These are phyloP conservation scores for Oxyura jamaicensis DNA, from an alignment of 2,113 vertebrate species.

Conservation along the genomic window DNA sequence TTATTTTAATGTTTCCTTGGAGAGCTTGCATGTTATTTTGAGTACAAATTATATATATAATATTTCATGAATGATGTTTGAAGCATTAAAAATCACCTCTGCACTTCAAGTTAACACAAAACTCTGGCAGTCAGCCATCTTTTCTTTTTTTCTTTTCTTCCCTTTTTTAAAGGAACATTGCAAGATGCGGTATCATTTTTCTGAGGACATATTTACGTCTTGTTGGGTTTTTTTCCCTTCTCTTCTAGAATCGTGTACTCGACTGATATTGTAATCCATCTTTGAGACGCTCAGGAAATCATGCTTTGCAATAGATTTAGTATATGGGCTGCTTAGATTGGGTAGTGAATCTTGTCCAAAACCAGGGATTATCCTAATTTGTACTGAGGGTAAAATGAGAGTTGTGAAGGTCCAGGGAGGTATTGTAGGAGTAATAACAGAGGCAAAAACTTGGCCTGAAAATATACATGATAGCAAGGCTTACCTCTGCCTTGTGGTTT, in stretches of 20 bases:
- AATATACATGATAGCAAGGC: neutral
- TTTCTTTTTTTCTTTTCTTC: neutral
- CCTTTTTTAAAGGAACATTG: conserved; percentile 31
- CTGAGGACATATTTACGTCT: neutral
- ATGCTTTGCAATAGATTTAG: neutral
- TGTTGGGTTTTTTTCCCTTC: neutral
- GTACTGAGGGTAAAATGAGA: conserved; percentile 31
- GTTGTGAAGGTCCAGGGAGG: neutral
- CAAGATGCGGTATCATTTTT: conserved; percentile 59
- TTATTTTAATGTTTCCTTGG: conserved; percentile 84
- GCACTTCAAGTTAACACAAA: conserved; percentile 76
- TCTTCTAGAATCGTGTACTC: conserved; percentile 33
- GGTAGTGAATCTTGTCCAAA: conserved; percentile 26
- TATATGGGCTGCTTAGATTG: conserved; percentile 13
- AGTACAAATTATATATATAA: conserved; percentile 82
- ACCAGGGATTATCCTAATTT: conserved; percentile 47
- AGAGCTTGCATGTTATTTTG: conserved; percentile 77
- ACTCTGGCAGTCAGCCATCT: conserved; percentile 75
- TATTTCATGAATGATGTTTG: conserved; percentile 80
- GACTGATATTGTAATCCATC: conserved; percentile 4
- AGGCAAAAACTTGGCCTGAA: neutral
- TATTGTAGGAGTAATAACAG: neutral
- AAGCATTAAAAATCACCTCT: conserved; percentile 81
- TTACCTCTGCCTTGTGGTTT: neutral
- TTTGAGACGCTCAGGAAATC: conserved; percentile 47